A percentile compares a stretch with the other conserved stretches of the same genome.
Conservation (phyloP, 2,888 invertebrate species). For the Busseola fusca region DNA sequence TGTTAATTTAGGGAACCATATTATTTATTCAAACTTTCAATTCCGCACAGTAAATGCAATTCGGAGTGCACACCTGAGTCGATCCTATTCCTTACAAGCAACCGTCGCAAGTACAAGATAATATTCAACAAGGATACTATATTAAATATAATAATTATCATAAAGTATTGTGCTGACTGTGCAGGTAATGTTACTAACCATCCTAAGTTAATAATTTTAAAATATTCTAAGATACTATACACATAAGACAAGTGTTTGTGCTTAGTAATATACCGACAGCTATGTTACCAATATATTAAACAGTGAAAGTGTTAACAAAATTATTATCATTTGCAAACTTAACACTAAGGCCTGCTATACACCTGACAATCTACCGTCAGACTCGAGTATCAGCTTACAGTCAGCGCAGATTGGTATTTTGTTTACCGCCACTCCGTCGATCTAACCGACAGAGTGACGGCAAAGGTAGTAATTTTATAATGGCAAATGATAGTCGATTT, state of each 20-base stretch:
- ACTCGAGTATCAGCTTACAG: background rate
- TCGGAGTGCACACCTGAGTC: conserved; percentile 57
- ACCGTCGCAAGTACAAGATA: conserved; percentile 58
- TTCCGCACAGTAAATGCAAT: conserved; percentile 76
- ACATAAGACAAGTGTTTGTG: conserved; percentile 72
- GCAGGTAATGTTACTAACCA: conserved; percentile 73
- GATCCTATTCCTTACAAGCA: conserved; percentile 49
- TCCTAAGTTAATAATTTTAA: conserved; percentile 65
- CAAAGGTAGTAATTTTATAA: background rate
- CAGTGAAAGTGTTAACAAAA: conserved; percentile 51
- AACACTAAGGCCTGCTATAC: conserved; percentile 31
- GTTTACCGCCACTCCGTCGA: background rate
- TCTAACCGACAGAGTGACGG: background rate
- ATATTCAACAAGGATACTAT: conserved; percentile 67
- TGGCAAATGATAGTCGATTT: background rate
- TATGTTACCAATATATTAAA: conserved; percentile 47
- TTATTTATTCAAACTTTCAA: conserved; percentile 70
- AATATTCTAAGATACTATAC: conserved; percentile 68
- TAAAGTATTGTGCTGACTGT: conserved; percentile 80
- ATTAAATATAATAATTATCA: conserved; percentile 66
- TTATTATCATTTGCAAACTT: conserved; percentile 46
- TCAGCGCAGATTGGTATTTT: background rate
- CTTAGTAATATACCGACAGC: conserved; percentile 67
- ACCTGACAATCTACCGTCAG: conserved; percentile 13
- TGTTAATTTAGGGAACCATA: conserved; percentile 71